These are phyloP conservation scores for Aurelia sp. DNA, from an alignment of 30 jellyfish, hydroid and myxozoan species.

Conservation along the genomic window DNA sequence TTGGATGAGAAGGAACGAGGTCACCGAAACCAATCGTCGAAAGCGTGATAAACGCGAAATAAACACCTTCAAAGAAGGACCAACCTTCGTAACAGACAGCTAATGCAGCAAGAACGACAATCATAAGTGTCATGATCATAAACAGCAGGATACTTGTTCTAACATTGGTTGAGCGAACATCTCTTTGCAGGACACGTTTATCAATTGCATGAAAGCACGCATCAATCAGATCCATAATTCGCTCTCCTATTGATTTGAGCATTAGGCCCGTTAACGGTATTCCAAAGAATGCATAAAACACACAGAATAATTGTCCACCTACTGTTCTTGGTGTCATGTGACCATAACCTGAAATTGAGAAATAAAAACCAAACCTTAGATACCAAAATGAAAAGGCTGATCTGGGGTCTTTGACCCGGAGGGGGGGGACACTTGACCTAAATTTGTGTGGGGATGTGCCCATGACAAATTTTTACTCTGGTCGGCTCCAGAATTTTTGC, in stretches of 20 bases:
- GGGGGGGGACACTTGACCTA: too few species aligned
- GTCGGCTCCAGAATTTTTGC: too few species aligned
- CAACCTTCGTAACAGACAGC: conserved; percentile 94
- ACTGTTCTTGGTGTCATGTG: conserved; percentile 90
- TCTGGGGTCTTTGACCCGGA: neutral
- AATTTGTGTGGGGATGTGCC: too few species aligned
- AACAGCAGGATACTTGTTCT: conserved; percentile 81
- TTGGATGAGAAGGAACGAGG: conserved; percentile 92
- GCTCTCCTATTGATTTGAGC: conserved; percentile 92
- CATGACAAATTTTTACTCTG: too few species aligned
- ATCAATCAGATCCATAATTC: conserved; percentile 84
- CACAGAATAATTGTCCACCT: conserved; percentile 91
- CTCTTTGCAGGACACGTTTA: conserved; percentile 47
- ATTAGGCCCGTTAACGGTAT: conserved; percentile 94
- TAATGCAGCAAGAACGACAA: conserved; percentile 73
- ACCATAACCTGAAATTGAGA: conserved; percentile 75
- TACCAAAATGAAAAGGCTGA: neutral
- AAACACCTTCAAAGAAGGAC: conserved; percentile 91
- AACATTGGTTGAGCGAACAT: conserved; percentile 71
- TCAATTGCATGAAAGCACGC: conserved; percentile 65
- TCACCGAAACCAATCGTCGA: conserved; percentile 97
- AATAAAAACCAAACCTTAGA: neutral
- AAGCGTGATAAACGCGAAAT: conserved; percentile 88
- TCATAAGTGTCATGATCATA: conserved; percentile 70
- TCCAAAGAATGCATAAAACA: conserved; percentile 91